phyloP scores from a whole-genome alignment of 2,888 invertebrate genomes.

The Diarsia brunnea region DNA sequence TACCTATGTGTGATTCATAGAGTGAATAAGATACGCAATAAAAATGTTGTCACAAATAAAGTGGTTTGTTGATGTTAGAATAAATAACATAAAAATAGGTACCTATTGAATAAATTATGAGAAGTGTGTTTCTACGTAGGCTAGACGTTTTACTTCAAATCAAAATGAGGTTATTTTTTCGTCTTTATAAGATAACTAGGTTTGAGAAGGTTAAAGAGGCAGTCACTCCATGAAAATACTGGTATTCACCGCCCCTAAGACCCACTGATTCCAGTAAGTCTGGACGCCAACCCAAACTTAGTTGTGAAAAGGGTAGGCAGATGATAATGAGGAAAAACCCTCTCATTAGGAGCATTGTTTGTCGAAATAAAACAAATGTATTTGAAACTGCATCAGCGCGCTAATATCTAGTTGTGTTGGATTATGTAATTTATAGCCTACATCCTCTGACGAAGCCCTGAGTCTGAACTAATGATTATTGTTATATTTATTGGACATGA shows the following conservation, averaged over 20 bases:
- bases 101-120: not conserved
- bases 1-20: conserved; percentile 30
- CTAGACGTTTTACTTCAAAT: not conserved
- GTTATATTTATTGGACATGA: not conserved
- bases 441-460: not conserved
- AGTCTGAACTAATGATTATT: not conserved
- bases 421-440: not conserved
- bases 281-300: too few species aligned
- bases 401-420: not conserved
- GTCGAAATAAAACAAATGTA: not conserved
- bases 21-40: conserved; percentile 27
- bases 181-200: not conserved
- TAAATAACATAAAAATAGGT: not conserved
- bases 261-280: too few species aligned
- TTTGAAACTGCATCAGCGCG: not conserved
- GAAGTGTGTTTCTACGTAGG: not conserved
- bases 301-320: not conserved
- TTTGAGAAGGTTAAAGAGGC: not conserved
- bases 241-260: not conserved
- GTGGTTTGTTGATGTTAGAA: not conserved
- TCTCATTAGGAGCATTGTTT: not conserved
- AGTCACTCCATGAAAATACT: not conserved
- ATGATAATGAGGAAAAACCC: not conserved
- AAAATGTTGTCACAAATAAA: conserved; percentile 28
- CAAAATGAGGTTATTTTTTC: not conserved